Conservation (phyloP, 2,113 vertebrate species). For the Gulo gulo region DNA sequence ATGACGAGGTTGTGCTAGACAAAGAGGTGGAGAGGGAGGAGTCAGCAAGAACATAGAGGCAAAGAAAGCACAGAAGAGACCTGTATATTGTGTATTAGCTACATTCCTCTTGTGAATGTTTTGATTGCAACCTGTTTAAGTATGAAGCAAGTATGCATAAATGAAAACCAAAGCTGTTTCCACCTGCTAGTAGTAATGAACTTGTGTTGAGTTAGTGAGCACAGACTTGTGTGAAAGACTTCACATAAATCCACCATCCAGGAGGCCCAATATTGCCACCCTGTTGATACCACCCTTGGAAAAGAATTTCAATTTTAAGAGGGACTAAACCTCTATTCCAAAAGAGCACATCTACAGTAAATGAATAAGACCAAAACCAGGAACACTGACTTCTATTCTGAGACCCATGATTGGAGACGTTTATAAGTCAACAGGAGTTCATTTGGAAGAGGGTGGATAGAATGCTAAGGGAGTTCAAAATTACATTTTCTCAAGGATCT, state of each 20-base stretch:
- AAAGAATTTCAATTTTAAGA: background rate
- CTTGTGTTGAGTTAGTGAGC: background rate
- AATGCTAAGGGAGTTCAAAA: background rate
- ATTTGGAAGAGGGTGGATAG: background rate
- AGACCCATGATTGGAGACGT: background rate
- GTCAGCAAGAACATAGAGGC: rapidly evolving
- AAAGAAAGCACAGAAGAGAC: background rate
- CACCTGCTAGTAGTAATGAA: background rate
- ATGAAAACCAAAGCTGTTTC: background rate
- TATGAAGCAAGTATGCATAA: background rate
- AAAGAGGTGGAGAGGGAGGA: background rate
- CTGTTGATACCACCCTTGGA: background rate
- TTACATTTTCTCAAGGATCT: background rate
- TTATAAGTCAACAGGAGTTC: background rate
- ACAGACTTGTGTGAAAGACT: background rate
- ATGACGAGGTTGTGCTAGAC: background rate
- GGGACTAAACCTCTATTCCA: background rate
- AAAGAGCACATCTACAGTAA: background rate
- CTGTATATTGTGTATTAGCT: no score
- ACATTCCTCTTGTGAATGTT: background rate
- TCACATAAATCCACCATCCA: background rate
- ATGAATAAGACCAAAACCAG: background rate
- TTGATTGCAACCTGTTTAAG: background rate
- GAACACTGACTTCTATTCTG: background rate
- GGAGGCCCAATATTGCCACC: background rate